phyloP scores from a whole-genome alignment of 2,888 invertebrate genomes.

The Leptogaster cylindrica region DNA sequence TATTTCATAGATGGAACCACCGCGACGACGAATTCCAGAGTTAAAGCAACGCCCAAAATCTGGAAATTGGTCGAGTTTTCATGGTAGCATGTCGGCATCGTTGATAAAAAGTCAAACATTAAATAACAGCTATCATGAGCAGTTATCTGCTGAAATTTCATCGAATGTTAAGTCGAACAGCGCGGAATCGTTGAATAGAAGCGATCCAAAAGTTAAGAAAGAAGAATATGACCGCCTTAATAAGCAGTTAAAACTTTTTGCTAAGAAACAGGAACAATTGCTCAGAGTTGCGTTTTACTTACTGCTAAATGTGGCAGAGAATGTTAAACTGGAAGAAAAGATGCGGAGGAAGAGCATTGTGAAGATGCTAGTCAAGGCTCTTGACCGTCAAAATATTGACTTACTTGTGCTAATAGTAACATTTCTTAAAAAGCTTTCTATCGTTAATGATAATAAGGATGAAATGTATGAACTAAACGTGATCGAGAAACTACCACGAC shows the following conservation, averaged over 20 bases:
- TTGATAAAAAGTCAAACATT: conserved; percentile 68
- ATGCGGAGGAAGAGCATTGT: conserved; percentile 94
- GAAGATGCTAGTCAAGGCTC: conserved; percentile 81
- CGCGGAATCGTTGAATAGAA: conserved; percentile 56
- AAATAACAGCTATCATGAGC: conserved; percentile 75
- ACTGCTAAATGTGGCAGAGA: conserved; percentile 93
- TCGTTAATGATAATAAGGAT: conserved; percentile 93
- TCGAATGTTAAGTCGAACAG: conserved; percentile 57
- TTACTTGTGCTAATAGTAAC: conserved; percentile 88
- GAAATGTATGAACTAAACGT: conserved; percentile 84
- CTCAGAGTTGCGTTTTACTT: conserved; percentile 91
- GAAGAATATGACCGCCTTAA: conserved; percentile 81
- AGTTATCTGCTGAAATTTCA: conserved; percentile 60
- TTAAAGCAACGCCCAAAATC: conserved; percentile 77
- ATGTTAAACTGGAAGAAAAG: conserved; percentile 93
- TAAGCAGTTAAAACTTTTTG: conserved; percentile 78
- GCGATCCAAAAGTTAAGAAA: conserved; percentile 63
- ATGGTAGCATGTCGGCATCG: conserved; percentile 60
- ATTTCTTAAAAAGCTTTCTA: conserved; percentile 93
- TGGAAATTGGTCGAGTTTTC: conserved; percentile 69
- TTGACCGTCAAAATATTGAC: conserved; percentile 90
- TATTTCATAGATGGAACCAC: conserved; percentile 65
- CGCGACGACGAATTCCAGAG: conserved; percentile 74
- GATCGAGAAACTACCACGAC: conserved; percentile 81
- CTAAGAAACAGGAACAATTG: conserved; percentile 92